phyloP scores from a whole-genome alignment of 2,888 invertebrate species.

The Ypsolopha sequella region DNA sequence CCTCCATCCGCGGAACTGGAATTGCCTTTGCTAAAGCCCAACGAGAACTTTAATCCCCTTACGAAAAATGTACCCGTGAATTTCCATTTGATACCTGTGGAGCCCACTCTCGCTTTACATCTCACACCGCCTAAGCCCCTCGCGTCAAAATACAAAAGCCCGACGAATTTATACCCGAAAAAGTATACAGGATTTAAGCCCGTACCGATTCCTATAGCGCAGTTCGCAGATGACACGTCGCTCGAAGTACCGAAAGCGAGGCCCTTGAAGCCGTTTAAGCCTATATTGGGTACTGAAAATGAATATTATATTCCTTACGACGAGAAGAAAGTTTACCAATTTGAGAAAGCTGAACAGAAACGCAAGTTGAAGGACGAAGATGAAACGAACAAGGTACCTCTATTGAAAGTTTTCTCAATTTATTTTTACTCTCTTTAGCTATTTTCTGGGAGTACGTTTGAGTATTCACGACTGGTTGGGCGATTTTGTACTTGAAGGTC shows the following conservation, averaged over 20 bases:
- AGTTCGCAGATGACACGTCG: constrained; percentile 31
- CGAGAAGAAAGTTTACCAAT: constrained; percentile 48
- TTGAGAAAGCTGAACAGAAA: constrained; percentile 63
- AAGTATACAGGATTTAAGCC: constrained; percentile 67
- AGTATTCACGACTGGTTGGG: no score
- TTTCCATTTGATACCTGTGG: constrained; percentile 26
- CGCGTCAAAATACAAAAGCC: constrained; percentile 39
- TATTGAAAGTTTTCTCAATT: not conserved
- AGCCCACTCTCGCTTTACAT: constrained; percentile 35
- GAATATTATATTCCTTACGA: constrained; percentile 30
- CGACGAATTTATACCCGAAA: constrained; percentile 70
- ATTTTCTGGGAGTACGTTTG: no score
- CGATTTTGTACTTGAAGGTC: not conserved
- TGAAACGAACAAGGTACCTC: constrained; percentile 17
- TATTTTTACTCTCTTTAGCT: not conserved
- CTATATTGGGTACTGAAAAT: constrained; percentile 30
- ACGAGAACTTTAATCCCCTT: constrained; percentile 22
- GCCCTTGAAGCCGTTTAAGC: constrained; percentile 46
- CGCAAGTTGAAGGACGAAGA: constrained; percentile 47
- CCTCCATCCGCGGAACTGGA: constrained; percentile 55
- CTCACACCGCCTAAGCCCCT: constrained; percentile 31
- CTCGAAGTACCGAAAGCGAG: constrained; percentile 54
- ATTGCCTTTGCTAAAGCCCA: constrained; percentile 40
- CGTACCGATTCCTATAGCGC: constrained; percentile 47
- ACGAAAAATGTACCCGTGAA: constrained; percentile 12